A percentile compares a stretch with the other conserved stretches of the same genome.
phyloP scores from a whole-genome alignment of 2,797 vertebrate genomes.

The Anabas testudineus region DNA sequence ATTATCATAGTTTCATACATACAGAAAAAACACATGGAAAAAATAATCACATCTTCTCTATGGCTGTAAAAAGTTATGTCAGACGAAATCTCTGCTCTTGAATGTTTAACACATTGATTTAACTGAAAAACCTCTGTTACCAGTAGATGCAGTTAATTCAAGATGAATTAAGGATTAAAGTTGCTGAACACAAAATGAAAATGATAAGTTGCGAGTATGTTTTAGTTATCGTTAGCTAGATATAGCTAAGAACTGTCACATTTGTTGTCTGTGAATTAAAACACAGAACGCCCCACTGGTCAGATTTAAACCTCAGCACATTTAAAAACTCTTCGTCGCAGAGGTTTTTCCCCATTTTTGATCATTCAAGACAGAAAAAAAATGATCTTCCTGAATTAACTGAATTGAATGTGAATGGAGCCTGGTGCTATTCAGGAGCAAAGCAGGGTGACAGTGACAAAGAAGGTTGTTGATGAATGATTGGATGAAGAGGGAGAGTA shows the following conservation, averaged over 20 bases:
- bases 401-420: constrained; percentile 67
- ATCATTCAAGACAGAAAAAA: background rate
- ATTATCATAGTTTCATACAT: too few relatives aligned
- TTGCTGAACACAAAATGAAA: too few relatives aligned
- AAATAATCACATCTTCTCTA: too few relatives aligned
- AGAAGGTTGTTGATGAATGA: constrained; percentile 49
- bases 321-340: background rate
- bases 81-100: too few relatives aligned
- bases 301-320: background rate
- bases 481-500: constrained; percentile 32
- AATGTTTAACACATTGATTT: too few relatives aligned
- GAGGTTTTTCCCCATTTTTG: background rate
- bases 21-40: too few relatives aligned
- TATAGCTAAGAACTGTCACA: background rate
- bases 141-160: too few relatives aligned
- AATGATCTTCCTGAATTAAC: constrained; percentile 37
- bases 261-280: background rate
- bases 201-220: too few relatives aligned
- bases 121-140: too few relatives aligned
- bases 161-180: too few relatives aligned
- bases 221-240: too few relatives aligned
- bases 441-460: constrained; percentile 36
- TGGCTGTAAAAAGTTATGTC: too few relatives aligned
- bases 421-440: constrained; percentile 35
- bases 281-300: background rate